A percentile compares a stretch with the other conserved stretches of the same genome.
Evolutionary conservation across 2,797 vertebrate species (phyloP).

Genomic region (Hirundo rustica): DNA sequence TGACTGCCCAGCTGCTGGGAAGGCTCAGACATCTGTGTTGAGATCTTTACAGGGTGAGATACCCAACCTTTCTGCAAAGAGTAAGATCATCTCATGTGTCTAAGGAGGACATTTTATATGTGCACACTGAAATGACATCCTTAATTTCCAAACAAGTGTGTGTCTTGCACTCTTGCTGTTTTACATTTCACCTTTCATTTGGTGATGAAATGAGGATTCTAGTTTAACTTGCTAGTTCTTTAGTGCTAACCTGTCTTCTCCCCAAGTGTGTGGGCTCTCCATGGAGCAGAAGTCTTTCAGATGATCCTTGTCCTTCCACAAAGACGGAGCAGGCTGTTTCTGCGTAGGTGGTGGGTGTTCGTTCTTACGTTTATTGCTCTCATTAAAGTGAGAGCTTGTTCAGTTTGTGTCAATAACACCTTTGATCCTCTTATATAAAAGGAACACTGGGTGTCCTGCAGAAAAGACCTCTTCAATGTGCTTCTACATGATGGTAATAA

Average conservation of each 20-base stretch:
- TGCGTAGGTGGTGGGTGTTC: not conserved
- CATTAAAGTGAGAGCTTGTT: not conserved
- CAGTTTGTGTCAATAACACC: not conserved
- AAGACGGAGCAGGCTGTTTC: not conserved
- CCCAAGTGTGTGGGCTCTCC: not conserved
- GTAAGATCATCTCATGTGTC: not conserved
- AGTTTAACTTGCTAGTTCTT: not conserved
- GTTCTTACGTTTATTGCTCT: not conserved
- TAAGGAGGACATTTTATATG: not conserved
- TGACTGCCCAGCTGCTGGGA: slow-evolving; percentile 4
- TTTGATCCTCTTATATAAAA: slow-evolving; percentile 19
- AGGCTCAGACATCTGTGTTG: slow-evolving; percentile 7
- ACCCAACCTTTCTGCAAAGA: not conserved
- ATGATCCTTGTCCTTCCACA: not conserved
- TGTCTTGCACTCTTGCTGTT: not conserved
- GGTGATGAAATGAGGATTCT: not conserved
- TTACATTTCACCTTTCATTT: not conserved
- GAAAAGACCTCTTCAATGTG: not conserved
- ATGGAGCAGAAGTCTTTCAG: not conserved
- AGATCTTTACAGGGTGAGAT: not conserved
- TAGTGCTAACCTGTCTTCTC: not conserved
- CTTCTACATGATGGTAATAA: not conserved
- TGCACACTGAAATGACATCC: not conserved
- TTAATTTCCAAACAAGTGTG: not conserved
- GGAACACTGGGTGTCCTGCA: not conserved